Percentiles rank a stretch among this genome's conserved stretches.
These are phyloP conservation scores for Calliphora vicina DNA, from an alignment of 1,140 invertebrate genomes.

Conservation along the genomic window DNA sequence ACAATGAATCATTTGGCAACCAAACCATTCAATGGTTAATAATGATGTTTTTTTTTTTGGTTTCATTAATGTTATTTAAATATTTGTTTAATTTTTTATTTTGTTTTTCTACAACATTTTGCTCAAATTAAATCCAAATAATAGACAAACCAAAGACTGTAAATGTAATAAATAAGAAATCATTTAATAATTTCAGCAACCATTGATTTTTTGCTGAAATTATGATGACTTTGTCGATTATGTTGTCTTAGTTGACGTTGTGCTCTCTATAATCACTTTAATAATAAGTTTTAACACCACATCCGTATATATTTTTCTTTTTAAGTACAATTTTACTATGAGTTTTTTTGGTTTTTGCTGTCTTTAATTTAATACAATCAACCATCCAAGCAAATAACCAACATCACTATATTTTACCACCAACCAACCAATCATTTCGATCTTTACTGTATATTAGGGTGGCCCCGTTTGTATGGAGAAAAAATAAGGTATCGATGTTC, in stretches of 20 bases:
- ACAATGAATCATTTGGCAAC: too few relatives aligned
- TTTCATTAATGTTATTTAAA: neutral
- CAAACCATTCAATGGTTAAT: neutral
- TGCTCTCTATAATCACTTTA: slow-evolving; percentile 3
- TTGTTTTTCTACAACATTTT: neutral
- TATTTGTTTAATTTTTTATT: neutral
- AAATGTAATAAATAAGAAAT: neutral
- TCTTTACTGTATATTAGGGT: too few relatives aligned
- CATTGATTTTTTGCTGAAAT: neutral
- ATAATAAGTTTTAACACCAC: slow-evolving; percentile 9
- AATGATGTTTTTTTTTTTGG: neutral
- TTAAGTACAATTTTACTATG: neutral
- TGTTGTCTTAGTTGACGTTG: neutral
- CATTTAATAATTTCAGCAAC: neutral
- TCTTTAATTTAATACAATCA: neutral
- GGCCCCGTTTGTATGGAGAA: too few relatives aligned
- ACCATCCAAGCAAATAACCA: neutral
- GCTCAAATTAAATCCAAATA: neutral
- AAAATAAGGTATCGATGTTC: too few relatives aligned
- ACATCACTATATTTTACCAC: neutral
- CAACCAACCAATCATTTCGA: neutral
- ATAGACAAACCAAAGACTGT: neutral
- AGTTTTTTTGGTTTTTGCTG: neutral
- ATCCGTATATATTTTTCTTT: slow-evolving; percentile 4
- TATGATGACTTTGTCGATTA: neutral